Evolutionary conservation across 2,797 vertebrate species (phyloP).

Genomic region (Lagocephalus sceleratus): DNA sequence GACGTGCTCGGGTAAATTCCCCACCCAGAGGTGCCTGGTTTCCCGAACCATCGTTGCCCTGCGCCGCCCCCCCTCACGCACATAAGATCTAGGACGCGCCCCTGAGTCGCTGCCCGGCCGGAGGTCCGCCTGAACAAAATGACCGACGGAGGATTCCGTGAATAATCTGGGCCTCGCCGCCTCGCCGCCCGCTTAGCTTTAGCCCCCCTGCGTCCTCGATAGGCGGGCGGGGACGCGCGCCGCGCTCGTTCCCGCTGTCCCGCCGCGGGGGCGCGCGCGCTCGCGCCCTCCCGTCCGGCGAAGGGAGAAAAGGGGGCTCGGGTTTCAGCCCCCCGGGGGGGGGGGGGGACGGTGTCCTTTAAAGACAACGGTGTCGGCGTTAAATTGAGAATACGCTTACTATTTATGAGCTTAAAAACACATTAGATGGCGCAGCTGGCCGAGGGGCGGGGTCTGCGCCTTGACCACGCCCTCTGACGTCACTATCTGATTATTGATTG

Average conservation of each 20-base stretch:
- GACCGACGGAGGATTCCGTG: conserved; percentile 68
- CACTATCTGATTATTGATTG: too few species aligned
- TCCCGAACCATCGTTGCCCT: conserved; percentile 96
- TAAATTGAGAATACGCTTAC: too few species aligned
- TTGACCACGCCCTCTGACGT: too few species aligned
- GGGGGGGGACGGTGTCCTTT: too few species aligned
- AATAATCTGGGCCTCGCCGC: conserved; percentile 57
- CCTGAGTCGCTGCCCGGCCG: conserved; percentile 72
- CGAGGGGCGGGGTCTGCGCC: too few species aligned
- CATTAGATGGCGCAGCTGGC: too few species aligned
- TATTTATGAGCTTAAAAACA: too few species aligned
- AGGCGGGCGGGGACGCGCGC: conserved; percentile 31
- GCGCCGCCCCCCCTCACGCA: conserved; percentile 69
- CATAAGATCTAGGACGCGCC: conserved; percentile 75
- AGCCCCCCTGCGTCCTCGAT: conserved; percentile 54
- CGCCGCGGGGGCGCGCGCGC: conserved; percentile 51
- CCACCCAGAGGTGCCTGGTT: conserved; percentile 99
- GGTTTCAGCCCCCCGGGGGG: too few species aligned
- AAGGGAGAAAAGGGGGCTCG: conserved; percentile 6
- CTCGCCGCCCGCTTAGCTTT: conserved; percentile 55
- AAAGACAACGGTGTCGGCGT: too few species aligned
- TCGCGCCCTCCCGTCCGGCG: conserved; percentile 38
- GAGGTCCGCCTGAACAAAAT: conserved; percentile 74
- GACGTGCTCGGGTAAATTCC: conserved; percentile 99
- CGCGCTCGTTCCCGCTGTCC: conserved; percentile 27